Percentiles rank a stretch among this genome's conserved stretches.
Conservation (phyloP, 2,113 vertebrate genomes). For the Carassius carassius region DNA sequence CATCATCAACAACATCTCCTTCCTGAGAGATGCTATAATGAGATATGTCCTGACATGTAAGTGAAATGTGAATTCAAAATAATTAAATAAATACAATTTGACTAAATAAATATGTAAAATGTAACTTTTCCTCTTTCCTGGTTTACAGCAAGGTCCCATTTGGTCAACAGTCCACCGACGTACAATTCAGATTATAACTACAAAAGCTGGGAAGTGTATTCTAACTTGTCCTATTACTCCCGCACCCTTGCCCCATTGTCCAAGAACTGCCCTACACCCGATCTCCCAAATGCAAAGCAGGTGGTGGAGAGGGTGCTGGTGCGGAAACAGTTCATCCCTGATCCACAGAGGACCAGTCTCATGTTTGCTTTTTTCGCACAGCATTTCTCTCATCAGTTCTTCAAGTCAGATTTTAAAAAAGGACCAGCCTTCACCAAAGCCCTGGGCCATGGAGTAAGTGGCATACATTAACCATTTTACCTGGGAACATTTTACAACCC, state of each 20-base stretch:
- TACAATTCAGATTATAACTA: slow-evolving; percentile 89
- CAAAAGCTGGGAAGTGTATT: slow-evolving; percentile 94
- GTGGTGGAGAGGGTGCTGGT: slow-evolving; percentile 89
- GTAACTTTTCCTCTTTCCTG: neutral
- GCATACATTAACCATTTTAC: neutral
- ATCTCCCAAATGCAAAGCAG: slow-evolving; percentile 84
- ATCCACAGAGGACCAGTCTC: slow-evolving; percentile 90
- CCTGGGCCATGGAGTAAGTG: slow-evolving; percentile 87
- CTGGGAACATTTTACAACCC: neutral
- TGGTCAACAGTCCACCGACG: slow-evolving; percentile 93
- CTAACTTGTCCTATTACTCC: slow-evolving; percentile 94
- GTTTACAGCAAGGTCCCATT: slow-evolving; percentile 85
- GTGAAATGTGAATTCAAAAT: slow-evolving; percentile 57
- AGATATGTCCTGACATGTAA: slow-evolving; percentile 92
- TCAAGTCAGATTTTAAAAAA: slow-evolving; percentile 88
- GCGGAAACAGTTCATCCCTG: slow-evolving; percentile 88
- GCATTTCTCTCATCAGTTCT: slow-evolving; percentile 97
- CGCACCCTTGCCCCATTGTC: slow-evolving; percentile 89
- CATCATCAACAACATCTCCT: slow-evolving; percentile 89
- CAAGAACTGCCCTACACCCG: slow-evolving; percentile 86
- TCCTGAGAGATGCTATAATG: slow-evolving; percentile 87
- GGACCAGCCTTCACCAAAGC: slow-evolving; percentile 89
- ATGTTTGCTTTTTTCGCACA: slow-evolving; percentile 99
- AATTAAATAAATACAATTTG: neutral
- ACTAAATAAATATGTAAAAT: neutral